Percentiles rank a stretch among this genome's conserved stretches.
These are phyloP conservation scores for Gymnothorax javanicus DNA, from an alignment of 2,797 vertebrate species.

Conservation along the genomic window DNA sequence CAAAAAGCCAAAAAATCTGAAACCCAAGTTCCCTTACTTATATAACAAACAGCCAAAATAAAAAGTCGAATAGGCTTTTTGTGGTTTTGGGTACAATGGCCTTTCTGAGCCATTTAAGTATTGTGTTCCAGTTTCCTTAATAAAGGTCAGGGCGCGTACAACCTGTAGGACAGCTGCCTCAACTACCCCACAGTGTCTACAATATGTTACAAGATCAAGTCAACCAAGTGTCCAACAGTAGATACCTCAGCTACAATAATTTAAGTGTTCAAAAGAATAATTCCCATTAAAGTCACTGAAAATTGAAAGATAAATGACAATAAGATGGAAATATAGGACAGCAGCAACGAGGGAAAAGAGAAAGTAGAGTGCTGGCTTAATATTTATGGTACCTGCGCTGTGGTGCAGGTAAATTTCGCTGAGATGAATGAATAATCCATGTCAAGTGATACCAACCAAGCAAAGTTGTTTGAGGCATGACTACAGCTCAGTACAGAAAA, in stretches of 20 bases:
- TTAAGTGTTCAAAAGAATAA: neutral
- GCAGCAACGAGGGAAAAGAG: constrained; percentile 35
- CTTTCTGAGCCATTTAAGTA: neutral
- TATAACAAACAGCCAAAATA: neutral
- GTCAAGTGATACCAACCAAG: neutral
- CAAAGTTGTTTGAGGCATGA: neutral
- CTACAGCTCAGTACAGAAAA: neutral
- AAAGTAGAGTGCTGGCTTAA: constrained; percentile 31
- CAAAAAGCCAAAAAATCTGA: neutral
- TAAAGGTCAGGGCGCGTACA: neutral
- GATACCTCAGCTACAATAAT: neutral
- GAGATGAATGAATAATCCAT: constrained; percentile 28
- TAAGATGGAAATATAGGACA: neutral
- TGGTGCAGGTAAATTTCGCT: neutral
- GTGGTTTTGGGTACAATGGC: neutral
- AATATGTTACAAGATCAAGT: neutral
- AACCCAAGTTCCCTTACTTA: neutral
- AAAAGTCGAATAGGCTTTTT: neutral
- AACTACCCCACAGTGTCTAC: neutral
- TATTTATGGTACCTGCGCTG: neutral
- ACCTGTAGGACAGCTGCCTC: neutral
- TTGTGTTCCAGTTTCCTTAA: neutral
- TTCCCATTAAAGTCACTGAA: neutral
- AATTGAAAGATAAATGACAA: neutral
- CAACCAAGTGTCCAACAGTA: neutral